Conservation (phyloP, 2,888 invertebrate species). For the Acanthoscelides obtectus region DNA sequence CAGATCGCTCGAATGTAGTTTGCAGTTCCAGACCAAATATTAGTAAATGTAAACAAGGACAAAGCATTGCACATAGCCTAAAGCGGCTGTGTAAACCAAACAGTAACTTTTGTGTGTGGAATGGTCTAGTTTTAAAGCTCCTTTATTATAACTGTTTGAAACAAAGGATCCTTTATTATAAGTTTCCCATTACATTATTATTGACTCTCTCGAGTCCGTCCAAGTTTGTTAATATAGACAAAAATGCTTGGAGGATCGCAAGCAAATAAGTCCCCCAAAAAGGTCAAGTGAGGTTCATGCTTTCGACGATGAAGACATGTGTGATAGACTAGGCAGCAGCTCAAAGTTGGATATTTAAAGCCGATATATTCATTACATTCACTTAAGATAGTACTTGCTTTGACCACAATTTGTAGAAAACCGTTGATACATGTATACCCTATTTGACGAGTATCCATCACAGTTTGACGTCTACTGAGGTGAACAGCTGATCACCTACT, state of each 20-base stretch:
- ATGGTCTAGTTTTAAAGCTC: conserved; percentile 10
- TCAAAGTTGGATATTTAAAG: no score
- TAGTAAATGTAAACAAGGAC: conserved; percentile 41
- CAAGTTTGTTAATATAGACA: not conserved
- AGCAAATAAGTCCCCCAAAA: not conserved
- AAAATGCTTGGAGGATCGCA: not conserved
- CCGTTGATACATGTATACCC: no score
- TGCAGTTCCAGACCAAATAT: conserved; percentile 45
- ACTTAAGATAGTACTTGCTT: no score
- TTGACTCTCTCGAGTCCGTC: not conserved
- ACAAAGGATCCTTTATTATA: not conserved
- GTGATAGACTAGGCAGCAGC: not conserved
- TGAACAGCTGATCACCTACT: no score
- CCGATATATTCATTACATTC: no score
- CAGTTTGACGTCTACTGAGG: no score
- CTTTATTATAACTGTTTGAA: not conserved
- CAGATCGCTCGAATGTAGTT: conserved; percentile 20
- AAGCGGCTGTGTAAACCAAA: conserved; percentile 42
- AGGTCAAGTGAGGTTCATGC: not conserved
- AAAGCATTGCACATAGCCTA: conserved; percentile 43
- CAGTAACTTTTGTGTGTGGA: conserved; percentile 39
- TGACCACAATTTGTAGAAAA: no score
- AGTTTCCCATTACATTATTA: not conserved
- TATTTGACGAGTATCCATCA: no score
- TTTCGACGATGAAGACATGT: not conserved